Percentiles rank a stretch among this genome's conserved stretches.
Conservation (phyloP, 2,797 vertebrate species). For the Champsocephalus gunnari region DNA sequence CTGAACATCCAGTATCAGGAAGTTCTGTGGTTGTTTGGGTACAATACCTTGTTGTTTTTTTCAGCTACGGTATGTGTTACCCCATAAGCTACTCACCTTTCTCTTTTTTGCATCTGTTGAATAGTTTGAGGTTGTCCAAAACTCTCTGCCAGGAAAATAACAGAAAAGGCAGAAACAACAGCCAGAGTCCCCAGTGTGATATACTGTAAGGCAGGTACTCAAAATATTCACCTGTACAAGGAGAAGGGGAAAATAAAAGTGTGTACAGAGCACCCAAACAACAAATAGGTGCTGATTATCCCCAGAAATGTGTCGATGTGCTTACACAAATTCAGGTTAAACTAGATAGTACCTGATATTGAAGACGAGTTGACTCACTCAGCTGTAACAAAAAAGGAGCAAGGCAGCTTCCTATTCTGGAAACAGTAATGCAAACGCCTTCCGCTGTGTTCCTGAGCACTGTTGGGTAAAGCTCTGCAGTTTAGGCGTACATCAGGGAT, state of each 20-base stretch:
- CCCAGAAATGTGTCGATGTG: too few species aligned
- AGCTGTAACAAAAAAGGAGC: conserved; percentile 88
- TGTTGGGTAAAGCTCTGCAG: conserved; percentile 90
- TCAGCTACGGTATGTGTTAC: background rate
- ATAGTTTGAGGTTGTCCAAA: too few species aligned
- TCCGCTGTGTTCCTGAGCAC: conserved; percentile 90
- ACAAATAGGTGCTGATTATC: too few species aligned
- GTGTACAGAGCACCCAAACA: too few species aligned
- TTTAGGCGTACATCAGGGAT: conserved; percentile 86
- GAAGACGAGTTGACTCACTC: conserved; percentile 62
- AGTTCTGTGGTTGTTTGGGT: background rate
- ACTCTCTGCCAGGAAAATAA: too few species aligned
- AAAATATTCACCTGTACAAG: conserved; percentile 80
- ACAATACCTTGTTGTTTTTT: background rate
- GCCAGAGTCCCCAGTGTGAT: conserved; percentile 56
- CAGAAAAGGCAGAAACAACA: too few species aligned
- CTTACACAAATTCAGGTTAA: too few species aligned
- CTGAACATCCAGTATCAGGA: background rate
- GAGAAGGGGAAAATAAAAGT: background rate
- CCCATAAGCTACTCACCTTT: conserved; percentile 74
- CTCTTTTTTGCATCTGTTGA: conserved; percentile 10
- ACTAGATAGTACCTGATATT: background rate
- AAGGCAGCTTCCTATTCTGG: conserved; percentile 87
- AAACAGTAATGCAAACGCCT: conserved; percentile 86
- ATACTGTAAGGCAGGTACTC: conserved; percentile 84